Conservation (phyloP, 2,113 vertebrate species). For the Muntiacus reevesi region DNA sequence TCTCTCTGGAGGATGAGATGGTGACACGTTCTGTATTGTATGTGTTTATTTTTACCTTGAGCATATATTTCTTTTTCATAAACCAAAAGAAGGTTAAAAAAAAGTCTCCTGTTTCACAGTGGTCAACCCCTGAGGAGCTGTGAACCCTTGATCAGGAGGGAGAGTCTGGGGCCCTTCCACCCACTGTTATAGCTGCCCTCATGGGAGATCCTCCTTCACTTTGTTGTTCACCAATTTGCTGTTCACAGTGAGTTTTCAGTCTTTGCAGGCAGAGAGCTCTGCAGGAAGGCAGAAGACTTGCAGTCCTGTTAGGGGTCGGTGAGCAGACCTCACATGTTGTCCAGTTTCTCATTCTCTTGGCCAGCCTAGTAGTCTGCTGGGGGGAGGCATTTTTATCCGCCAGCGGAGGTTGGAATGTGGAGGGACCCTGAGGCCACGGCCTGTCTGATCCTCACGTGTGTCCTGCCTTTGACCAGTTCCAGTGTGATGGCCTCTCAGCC, state of each 20-base stretch:
- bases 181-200: no score
- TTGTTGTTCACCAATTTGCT: no score
- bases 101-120: no score
- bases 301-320: no score
- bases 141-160: no score
- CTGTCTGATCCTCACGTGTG: not conserved
- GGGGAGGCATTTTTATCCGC: not conserved
- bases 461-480: slow-evolving; percentile 85
- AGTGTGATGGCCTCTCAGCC: slow-evolving; percentile 94
- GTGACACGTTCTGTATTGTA: not conserved
- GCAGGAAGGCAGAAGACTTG: not conserved
- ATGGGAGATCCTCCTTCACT: no score
- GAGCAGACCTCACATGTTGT: fast-evolving
- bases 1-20: not conserved
- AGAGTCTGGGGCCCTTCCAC: no score
- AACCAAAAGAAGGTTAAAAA: not conserved
- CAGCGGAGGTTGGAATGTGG: not conserved
- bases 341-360: not conserved
- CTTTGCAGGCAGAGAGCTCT: no score
- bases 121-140: no score
- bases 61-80: not conserved
- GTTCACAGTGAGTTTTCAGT: no score
- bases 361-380: fast-evolving
- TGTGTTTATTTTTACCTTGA: not conserved
- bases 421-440: no score